Evolutionary conservation across 1,140 invertebrate genomes (phyloP).

Genomic region (Pseudomyrmex flavicornis): DNA sequence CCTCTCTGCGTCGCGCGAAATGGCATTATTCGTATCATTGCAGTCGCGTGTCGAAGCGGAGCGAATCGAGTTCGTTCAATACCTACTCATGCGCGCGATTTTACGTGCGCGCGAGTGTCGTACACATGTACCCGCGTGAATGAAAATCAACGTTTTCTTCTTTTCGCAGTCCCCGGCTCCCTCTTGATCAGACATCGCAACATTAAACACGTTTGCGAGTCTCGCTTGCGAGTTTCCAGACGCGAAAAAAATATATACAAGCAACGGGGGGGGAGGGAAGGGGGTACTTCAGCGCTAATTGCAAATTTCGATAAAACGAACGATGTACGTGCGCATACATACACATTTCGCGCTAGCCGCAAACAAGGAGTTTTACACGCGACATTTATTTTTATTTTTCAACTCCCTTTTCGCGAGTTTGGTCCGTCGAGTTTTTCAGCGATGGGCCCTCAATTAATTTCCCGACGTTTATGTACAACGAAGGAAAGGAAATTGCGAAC

Average conservation of each 20-base stretch:
- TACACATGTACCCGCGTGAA: constrained; percentile 16
- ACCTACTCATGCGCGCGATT: constrained; percentile 7
- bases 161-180: background rate
- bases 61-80: constrained; percentile 29
- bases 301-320: constrained; percentile 37
- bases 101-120: background rate
- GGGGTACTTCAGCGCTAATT: background rate
- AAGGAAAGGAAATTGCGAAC: background rate
- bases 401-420: too few relatives aligned
- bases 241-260: background rate
- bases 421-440: constrained; percentile 9
- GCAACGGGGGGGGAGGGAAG: too few relatives aligned
- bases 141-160: constrained; percentile 31
- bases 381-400: background rate
- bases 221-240: background rate
- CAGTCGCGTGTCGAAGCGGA: constrained; percentile 7
- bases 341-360: background rate
- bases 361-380: constrained; percentile 14
- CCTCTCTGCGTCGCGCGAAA: background rate
- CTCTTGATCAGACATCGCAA: background rate
- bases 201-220: background rate
- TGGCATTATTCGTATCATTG: constrained; percentile 31
- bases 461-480: background rate
- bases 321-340: background rate
- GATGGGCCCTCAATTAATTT: constrained; percentile 33